Evolutionary conservation across 2,797 vertebrate genomes (phyloP).

Genomic region (Pampus argenteus): DNA sequence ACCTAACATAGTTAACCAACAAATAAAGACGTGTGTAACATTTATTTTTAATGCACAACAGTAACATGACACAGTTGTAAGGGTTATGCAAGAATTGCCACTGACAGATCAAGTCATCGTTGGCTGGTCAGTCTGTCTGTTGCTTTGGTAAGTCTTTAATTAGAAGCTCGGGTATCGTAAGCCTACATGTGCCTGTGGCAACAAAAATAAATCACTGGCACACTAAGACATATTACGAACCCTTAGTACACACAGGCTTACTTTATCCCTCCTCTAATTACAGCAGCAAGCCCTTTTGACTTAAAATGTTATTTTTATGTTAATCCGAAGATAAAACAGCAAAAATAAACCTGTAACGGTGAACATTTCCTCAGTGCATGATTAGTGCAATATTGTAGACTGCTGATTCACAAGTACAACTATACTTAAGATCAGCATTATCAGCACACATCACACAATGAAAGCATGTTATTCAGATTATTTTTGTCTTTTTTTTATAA

Average conservation of each 20-base stretch:
- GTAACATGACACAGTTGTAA: constrained; percentile 9
- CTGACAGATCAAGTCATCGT: constrained; percentile 22
- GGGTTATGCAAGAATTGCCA: constrained; percentile 41
- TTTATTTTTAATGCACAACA: neutral
- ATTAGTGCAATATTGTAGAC: neutral
- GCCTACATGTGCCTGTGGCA: constrained; percentile 41
- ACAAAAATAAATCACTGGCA: constrained; percentile 52
- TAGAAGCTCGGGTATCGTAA: constrained; percentile 53
- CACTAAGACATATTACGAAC: constrained; percentile 33
- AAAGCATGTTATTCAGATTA: neutral
- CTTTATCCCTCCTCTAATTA: constrained; percentile 6
- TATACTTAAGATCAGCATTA: neutral
- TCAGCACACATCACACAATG: neutral
- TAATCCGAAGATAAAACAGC: neutral
- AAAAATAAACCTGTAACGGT: neutral
- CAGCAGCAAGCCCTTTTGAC: constrained; percentile 1
- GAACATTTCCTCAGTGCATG: neutral
- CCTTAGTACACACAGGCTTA: neutral
- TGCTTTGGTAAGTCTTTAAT: constrained; percentile 53
- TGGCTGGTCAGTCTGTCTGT: constrained; percentile 40
- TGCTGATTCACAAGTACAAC: too few relatives aligned
- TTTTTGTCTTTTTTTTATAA: too few relatives aligned
- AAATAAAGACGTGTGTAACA: neutral
- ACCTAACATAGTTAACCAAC: neutral
- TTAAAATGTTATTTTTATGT: neutral